These are phyloP conservation scores for Pygathrix nemaeus DNA, from an alignment of 2,113 vertebrate genomes.

Conservation along the genomic window DNA sequence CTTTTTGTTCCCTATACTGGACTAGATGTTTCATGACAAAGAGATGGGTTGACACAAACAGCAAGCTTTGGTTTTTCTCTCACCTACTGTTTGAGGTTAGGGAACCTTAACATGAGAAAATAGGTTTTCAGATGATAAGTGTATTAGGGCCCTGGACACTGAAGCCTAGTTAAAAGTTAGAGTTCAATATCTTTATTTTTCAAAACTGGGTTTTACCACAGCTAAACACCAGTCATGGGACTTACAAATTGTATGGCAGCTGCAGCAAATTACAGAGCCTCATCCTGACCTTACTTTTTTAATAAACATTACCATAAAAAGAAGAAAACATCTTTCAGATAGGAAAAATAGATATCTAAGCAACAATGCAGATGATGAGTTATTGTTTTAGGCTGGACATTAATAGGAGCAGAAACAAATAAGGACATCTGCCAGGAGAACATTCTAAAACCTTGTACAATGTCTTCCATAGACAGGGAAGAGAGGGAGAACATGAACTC, in stretches of 20 bases:
- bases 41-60: background rate
- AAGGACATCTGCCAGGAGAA: background rate
- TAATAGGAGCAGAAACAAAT: background rate
- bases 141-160: background rate
- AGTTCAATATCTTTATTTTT: slow-evolving; percentile 12
- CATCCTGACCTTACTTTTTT: slow-evolving; percentile 28
- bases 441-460: background rate
- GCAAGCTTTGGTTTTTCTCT: background rate
- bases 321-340: slow-evolving; percentile 34
- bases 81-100: background rate
- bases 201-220: slow-evolving; percentile 16
- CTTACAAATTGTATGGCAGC: background rate
- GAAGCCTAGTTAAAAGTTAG: slow-evolving; percentile 27
- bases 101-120: background rate
- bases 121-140: background rate
- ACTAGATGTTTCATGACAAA: background rate
- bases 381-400: slow-evolving; percentile 1
- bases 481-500: background rate
- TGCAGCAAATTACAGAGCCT: background rate
- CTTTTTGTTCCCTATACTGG: background rate
- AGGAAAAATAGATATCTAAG: slow-evolving; percentile 21
- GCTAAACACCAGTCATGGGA: background rate
- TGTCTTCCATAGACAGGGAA: background rate
- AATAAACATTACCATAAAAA: slow-evolving; percentile 25
- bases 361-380: background rate